Conservation (phyloP, 2,888 invertebrate genomes). For the Gari tellinella region DNA sequence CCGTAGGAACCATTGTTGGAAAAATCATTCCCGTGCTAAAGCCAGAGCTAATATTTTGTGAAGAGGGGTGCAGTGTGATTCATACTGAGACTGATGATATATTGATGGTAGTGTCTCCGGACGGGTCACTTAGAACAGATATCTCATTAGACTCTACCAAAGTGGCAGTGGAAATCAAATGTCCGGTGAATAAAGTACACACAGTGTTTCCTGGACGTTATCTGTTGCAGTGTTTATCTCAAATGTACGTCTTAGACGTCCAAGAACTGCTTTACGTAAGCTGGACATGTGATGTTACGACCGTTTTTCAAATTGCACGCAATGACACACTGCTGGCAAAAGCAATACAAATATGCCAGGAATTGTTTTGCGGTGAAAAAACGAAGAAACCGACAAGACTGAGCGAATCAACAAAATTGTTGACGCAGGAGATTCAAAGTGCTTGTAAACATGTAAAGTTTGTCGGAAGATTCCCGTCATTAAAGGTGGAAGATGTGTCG, state of each 20-base stretch:
- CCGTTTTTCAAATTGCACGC: background rate
- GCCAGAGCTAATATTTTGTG: slow-evolving; percentile 29
- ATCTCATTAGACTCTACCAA: slow-evolving; percentile 5
- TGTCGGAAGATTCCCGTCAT: slow-evolving; percentile 5
- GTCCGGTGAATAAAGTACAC: slow-evolving; percentile 17
- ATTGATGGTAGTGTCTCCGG: slow-evolving; percentile 52
- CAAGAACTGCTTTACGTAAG: slow-evolving; percentile 21
- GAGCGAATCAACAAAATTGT: background rate
- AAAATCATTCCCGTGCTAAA: slow-evolving; percentile 33
- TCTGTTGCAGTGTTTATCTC: slow-evolving; percentile 25
- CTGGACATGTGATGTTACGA: slow-evolving; percentile 25
- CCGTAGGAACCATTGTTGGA: slow-evolving; percentile 39
- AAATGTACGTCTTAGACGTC: slow-evolving; percentile 34
- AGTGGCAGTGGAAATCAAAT: slow-evolving; percentile 34
- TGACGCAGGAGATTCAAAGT: background rate
- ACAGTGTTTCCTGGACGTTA: slow-evolving; percentile 23
- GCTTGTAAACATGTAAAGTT: background rate
- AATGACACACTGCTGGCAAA: background rate
- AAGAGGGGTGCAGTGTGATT: slow-evolving; percentile 40
- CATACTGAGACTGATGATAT: background rate
- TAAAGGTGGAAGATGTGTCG: background rate
- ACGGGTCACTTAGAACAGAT: slow-evolving; percentile 34
- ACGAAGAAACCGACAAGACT: slow-evolving; percentile 4
- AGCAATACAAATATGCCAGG: slow-evolving; percentile 8
- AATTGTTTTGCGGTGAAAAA: background rate